Evolutionary conservation across 2,113 vertebrate genomes (phyloP).

Genomic region (Mus spicilegus): DNA sequence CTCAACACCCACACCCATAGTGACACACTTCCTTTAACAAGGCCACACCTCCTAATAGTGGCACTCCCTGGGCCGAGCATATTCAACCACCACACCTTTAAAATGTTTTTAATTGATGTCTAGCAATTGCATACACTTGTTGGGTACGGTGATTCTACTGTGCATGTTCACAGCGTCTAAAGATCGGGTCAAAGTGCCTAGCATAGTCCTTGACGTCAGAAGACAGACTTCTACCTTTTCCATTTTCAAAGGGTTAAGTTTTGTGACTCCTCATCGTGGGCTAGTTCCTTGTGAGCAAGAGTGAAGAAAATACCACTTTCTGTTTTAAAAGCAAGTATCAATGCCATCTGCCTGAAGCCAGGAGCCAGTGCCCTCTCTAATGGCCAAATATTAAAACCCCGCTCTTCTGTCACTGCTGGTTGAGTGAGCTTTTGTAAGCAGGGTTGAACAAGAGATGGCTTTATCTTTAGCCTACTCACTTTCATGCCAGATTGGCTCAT

Average conservation of each 20-base stretch:
- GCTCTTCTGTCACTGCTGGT: neutral
- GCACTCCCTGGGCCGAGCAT: too few relatives aligned
- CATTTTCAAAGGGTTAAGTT: neutral
- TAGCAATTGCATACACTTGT: neutral
- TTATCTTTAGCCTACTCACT: constrained; percentile 39
- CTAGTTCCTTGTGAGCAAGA: neutral
- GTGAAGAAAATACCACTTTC: constrained; percentile 20
- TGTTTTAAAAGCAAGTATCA: neutral
- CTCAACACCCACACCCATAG: too few relatives aligned
- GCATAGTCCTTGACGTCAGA: neutral
- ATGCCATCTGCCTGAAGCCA: constrained; percentile 14
- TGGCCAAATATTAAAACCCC: neutral
- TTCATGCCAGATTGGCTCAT: constrained; percentile 27
- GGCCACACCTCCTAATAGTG: too few relatives aligned
- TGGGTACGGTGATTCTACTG: neutral
- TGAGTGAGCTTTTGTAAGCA: constrained; percentile 46
- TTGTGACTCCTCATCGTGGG: neutral
- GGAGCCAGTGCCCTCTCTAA: neutral
- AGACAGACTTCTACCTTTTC: neutral
- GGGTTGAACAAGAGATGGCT: constrained; percentile 54
- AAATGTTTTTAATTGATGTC: neutral
- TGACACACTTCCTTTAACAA: too few relatives aligned
- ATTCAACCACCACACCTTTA: neutral
- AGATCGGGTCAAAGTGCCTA: neutral
- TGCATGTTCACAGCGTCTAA: neutral